These are phyloP conservation scores for Crocodylus rhombifer DNA, from an alignment of 2,797 vertebrate species.

Conservation along the genomic window DNA sequence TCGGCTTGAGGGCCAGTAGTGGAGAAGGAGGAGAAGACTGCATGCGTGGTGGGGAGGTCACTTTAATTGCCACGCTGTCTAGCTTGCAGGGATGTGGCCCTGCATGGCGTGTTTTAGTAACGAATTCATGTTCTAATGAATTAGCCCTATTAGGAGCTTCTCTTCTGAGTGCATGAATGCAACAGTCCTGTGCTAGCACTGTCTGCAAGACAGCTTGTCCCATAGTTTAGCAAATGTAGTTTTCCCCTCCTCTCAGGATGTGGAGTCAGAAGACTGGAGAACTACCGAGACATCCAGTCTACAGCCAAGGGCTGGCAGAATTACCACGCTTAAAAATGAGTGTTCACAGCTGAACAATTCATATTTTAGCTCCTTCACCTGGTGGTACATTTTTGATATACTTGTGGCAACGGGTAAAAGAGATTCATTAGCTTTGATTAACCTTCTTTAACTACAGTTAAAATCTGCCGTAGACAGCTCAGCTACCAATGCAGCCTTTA, in stretches of 20 bases:
- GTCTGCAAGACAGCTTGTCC: neutral
- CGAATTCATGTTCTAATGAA: constrained; percentile 36
- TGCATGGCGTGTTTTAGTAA: constrained; percentile 42
- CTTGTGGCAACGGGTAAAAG: constrained; percentile 80
- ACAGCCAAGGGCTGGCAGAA: constrained; percentile 46
- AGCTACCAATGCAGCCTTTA: constrained; percentile 76
- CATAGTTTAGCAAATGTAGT: constrained; percentile 17
- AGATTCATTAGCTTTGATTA: constrained; percentile 88
- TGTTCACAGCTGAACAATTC: constrained; percentile 54
- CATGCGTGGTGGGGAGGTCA: neutral
- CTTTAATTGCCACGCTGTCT: constrained; percentile 22
- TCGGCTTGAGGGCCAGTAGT: neutral
- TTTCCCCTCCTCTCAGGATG: constrained; percentile 21
- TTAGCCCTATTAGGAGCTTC: constrained; percentile 36
- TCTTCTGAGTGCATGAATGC: constrained; percentile 59
- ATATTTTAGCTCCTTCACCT: constrained; percentile 73
- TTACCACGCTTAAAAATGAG: constrained; percentile 66
- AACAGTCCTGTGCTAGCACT: constrained; percentile 22
- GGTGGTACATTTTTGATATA: constrained; percentile 71
- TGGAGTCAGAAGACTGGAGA: constrained; percentile 25
- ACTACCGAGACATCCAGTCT: constrained; percentile 40
- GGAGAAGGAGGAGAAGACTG: neutral
- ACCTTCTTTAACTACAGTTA: constrained; percentile 85
- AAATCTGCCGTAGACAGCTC: constrained; percentile 79
- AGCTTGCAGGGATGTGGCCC: constrained; percentile 24